Base-by-base conservation (phyloP, 2,888 invertebrate genomes). In the Metacarcinus magister region DNA sequence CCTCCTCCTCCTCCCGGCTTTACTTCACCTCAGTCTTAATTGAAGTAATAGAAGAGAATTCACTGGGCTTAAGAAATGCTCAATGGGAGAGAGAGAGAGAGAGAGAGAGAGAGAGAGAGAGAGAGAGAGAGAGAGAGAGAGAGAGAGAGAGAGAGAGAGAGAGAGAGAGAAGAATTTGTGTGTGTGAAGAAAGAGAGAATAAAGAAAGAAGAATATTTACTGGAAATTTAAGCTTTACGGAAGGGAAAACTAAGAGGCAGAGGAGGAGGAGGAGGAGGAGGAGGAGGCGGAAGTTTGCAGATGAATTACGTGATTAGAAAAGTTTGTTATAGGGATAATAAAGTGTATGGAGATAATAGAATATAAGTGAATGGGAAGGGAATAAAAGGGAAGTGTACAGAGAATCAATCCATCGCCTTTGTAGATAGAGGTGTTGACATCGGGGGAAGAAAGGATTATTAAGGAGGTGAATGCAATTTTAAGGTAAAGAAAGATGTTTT, bases 121-220 rank as follows among this genome's bases (percentile, higher is more conserved):
- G 43, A 44, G 54, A 60, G 54, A 48, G 54, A 92, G n/a, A 60
- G 32, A 32, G 54, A 54, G 32, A 48, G 44, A 92, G 92, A 92
- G 54, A 92, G 28, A 46, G 92, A 92, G 92, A 92, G 28, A 54
- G 92, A 46, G 28, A 92, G 92, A 54, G n/a, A 28, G 92, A 48
- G 92, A 54, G 28, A n/a, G 1, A 54, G 54, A 54, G 54, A 60
- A 54, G 19, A 7, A 10, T 67, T 19, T n/a, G n/a, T 67, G 67
- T 19, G 23, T 67, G 19, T 23, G 67, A n/a, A n/a, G 16, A 54
- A 16, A 54, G 16, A 54, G n/a, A 7, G 67, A 67, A 67, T n/a
- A 67, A 67, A 19, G n/a, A 23, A n/a, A 19, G 67, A n/a, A 16
- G 8, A 7, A 54, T 54, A 54, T 54, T 54, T 2, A 54, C 54